phyloP scores from a whole-genome alignment of 2,797 vertebrate species.

The Tragopan temminckii region DNA sequence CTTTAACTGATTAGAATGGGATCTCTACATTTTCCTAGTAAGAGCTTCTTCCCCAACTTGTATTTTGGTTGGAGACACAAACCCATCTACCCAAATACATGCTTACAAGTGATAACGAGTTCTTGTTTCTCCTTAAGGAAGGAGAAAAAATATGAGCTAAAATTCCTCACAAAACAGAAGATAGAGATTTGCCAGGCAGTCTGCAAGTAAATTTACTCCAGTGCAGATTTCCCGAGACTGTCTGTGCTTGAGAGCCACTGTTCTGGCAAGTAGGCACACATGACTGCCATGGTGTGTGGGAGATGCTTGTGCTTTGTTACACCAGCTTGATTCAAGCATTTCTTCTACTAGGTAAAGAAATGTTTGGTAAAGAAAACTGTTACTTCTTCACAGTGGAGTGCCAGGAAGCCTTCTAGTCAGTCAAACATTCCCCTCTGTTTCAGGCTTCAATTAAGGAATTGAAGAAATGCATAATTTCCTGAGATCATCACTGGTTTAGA shows the following conservation, averaged over 20 bases:
- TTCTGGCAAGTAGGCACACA: rapidly evolving
- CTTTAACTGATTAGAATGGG: neutral
- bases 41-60: neutral
- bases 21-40: neutral
- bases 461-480: neutral
- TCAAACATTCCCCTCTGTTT: neutral
- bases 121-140: neutral
- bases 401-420: neutral
- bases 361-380: neutral
- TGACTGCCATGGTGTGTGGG: rapidly evolving
- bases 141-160: neutral
- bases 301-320: neutral
- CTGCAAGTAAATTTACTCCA: neutral
- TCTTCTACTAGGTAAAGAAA: neutral
- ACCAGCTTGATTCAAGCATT: neutral
- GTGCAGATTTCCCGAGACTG: neutral
- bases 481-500: neutral
- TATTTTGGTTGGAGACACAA: neutral
- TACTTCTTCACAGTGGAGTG: neutral
- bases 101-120: neutral
- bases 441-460: neutral
- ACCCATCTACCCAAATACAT: neutral
- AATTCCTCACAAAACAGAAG: neutral
- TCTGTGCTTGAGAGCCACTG: neutral
- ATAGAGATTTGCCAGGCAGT: neutral